These are phyloP conservation scores for Pomatostomus ruficeps DNA, from an alignment of 2,113 vertebrate genomes.

Conservation along the genomic window DNA sequence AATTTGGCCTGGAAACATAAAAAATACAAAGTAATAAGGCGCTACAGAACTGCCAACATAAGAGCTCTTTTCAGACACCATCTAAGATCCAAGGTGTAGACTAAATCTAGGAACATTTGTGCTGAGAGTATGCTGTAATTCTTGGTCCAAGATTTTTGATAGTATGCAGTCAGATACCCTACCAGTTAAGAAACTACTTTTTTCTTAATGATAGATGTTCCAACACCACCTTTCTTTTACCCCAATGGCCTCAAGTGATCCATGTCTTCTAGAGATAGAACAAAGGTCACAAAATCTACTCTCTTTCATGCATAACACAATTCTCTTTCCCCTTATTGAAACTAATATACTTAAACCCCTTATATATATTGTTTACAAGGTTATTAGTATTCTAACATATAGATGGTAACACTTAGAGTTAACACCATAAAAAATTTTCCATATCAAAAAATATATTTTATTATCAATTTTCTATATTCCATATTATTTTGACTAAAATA, in stretches of 20 bases:
- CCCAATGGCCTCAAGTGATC: neutral
- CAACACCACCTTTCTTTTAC: neutral
- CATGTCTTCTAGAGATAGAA: neutral
- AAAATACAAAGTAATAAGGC: neutral
- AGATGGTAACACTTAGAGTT: neutral
- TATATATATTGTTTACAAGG: neutral
- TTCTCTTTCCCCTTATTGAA: neutral
- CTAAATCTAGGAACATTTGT: neutral
- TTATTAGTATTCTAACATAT: neutral
- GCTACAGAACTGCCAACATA: neutral
- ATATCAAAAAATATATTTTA: neutral
- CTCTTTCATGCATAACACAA: neutral
- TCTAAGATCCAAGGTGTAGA: rapidly evolving
- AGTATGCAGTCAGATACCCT: neutral
- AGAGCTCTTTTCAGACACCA: neutral
- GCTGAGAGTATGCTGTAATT: neutral
- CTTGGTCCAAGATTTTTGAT: neutral
- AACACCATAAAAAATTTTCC: neutral
- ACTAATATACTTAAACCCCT: neutral
- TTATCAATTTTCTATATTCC: neutral
- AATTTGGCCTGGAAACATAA: neutral
- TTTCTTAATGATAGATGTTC: neutral
- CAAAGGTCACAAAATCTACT: neutral
- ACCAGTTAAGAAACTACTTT: neutral
- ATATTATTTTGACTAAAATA: neutral